These are phyloP conservation scores for Neomonachus schauinslandi DNA, from an alignment of 2,113 vertebrate genomes.

Conservation along the genomic window DNA sequence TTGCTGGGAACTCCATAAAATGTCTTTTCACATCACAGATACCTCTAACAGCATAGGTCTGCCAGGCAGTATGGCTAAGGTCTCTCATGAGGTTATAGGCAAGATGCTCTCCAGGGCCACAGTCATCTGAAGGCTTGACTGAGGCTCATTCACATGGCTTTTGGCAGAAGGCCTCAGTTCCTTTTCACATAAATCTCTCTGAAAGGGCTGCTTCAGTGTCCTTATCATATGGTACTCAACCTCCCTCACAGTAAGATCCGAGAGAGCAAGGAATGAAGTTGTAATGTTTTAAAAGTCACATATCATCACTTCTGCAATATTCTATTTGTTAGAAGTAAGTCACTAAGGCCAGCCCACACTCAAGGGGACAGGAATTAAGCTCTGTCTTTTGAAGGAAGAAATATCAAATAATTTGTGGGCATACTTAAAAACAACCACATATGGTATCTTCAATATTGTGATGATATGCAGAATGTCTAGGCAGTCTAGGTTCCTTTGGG, in stretches of 20 bases:
- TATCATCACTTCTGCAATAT: not conserved
- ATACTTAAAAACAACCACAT: not conserved
- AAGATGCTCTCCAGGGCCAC: not conserved
- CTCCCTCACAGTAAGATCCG: not conserved
- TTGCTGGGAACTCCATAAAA: not conserved
- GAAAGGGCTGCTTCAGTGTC: not conserved
- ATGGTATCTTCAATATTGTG: not conserved
- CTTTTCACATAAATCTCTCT: not conserved
- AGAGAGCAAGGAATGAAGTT: not conserved
- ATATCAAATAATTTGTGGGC: not conserved
- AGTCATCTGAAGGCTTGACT: not conserved
- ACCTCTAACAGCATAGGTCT: not conserved
- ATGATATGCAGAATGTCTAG: not conserved
- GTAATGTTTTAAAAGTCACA: not conserved
- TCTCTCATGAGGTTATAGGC: not conserved
- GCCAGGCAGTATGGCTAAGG: not conserved
- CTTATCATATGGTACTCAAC: not conserved
- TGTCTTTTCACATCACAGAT: not conserved
- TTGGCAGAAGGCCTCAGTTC: not conserved
- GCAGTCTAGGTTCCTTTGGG: not conserved
- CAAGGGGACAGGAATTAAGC: constrained; percentile 3
- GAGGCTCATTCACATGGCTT: not conserved
- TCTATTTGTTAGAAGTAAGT: not conserved
- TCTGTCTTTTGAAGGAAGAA: not conserved
- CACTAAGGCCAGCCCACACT: not conserved